Evolutionary conservation across 2,888 invertebrate genomes (phyloP).

Genomic region (Lymantria monacha): DNA sequence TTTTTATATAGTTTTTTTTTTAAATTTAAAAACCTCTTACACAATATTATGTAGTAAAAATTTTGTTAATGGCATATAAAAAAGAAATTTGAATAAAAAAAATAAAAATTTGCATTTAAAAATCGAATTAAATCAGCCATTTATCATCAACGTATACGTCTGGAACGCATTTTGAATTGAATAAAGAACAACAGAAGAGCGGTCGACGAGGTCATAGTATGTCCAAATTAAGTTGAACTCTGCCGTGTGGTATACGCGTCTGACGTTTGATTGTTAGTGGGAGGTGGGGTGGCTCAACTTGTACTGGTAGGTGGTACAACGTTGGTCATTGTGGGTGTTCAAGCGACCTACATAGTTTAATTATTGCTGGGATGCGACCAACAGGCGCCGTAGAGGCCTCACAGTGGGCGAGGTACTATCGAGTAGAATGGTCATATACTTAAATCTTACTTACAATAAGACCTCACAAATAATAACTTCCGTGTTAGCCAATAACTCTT

Average conservation of each 20-base stretch:
- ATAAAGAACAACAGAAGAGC: constrained; percentile 68
- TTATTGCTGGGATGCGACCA: constrained; percentile 74
- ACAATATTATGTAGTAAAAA: no score
- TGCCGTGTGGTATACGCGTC: constrained; percentile 35
- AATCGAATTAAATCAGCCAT: constrained; percentile 37
- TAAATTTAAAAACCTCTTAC: no score
- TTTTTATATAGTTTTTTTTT: no score
- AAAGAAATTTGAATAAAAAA: no score
- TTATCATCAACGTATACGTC: constrained; percentile 44
- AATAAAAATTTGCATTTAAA: constrained; percentile 15
- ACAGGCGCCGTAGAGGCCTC: constrained; percentile 69
- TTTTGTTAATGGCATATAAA: no score
- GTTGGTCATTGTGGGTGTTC: constrained; percentile 70
- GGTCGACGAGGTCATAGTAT: constrained; percentile 54
- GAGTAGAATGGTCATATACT: constrained; percentile 28
- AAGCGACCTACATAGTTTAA: constrained; percentile 77
- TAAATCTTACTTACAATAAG: constrained; percentile 4
- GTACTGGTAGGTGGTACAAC: constrained; percentile 51
- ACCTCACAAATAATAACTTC: no score
- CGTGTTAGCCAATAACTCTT: no score
- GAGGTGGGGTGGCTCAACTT: constrained; percentile 48
- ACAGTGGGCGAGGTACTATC: constrained; percentile 62
- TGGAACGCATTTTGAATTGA: constrained; percentile 64
- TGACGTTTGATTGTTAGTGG: constrained; percentile 46
- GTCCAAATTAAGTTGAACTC: constrained; percentile 47